phyloP scores from a whole-genome alignment of 2,888 invertebrate genomes.

The Lamproptera curius region DNA sequence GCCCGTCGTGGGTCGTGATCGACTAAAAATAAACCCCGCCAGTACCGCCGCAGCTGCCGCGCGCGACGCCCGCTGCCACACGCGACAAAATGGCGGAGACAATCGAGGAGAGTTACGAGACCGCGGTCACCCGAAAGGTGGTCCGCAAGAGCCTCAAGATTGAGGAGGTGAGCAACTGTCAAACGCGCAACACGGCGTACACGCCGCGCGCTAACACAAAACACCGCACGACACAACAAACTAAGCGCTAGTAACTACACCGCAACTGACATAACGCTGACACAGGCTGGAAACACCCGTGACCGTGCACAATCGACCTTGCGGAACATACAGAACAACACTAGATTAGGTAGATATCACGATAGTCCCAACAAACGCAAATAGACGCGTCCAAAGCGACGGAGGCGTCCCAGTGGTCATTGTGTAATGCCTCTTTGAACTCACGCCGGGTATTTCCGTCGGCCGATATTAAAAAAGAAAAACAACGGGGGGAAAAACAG shows the following conservation, averaged over 20 bases:
- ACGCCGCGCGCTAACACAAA: slow-evolving; percentile 55
- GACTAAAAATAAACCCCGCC: slow-evolving; percentile 69
- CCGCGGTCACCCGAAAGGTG: slow-evolving; percentile 83
- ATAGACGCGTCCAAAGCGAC: slow-evolving; percentile 18
- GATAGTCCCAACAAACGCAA: slow-evolving; percentile 23
- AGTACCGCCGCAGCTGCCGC: slow-evolving; percentile 71
- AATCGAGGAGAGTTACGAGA: slow-evolving; percentile 84
- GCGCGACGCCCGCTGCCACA: slow-evolving; percentile 70
- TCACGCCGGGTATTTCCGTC: slow-evolving; percentile 14
- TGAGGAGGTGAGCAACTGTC: slow-evolving; percentile 82
- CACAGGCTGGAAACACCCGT: slow-evolving; percentile 31
- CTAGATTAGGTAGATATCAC: slow-evolving; percentile 49
- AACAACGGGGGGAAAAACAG: slow-evolving; percentile 15
- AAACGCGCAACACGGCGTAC: slow-evolving; percentile 59
- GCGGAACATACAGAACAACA: slow-evolving; percentile 50
- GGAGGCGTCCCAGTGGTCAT: slow-evolving; percentile 12
- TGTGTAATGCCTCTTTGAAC: slow-evolving; percentile 17
- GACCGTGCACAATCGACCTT: slow-evolving; percentile 72
- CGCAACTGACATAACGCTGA: slow-evolving; percentile 29
- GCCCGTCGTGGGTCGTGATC: slow-evolving; percentile 48
- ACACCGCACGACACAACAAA: slow-evolving; percentile 25
- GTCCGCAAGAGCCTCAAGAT: slow-evolving; percentile 84
- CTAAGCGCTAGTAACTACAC: slow-evolving; percentile 25
- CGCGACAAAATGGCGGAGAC: slow-evolving; percentile 81
- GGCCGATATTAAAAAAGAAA: slow-evolving; percentile 21